A percentile compares a stretch with the other conserved stretches of the same genome.
These are phyloP conservation scores for Gobius niger DNA, from an alignment of 2,113 vertebrate genomes.

Conservation along the genomic window DNA sequence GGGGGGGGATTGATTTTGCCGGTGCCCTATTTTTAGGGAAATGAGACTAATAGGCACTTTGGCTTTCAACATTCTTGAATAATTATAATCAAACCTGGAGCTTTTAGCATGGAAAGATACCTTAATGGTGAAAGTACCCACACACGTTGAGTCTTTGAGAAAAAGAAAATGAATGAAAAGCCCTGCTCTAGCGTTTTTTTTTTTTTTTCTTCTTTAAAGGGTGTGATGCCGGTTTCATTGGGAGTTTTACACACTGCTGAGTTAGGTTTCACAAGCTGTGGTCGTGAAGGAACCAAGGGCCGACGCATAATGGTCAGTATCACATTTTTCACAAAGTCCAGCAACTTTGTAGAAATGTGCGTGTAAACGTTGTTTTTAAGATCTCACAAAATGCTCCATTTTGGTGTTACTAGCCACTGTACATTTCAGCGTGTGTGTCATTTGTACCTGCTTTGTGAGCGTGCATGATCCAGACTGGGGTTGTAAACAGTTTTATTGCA, in stretches of 20 bases:
- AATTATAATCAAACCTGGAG: neutral
- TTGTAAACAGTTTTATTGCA: no score
- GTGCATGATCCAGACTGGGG: no score
- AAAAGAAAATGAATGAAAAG: neutral
- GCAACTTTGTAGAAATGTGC: constrained; percentile 11
- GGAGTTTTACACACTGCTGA: constrained; percentile 57
- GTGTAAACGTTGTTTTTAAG: neutral
- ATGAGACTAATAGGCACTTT: constrained; percentile 12
- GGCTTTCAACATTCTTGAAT: neutral
- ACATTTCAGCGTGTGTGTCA: no score
- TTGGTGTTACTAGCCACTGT: no score
- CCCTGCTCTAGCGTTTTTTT: neutral
- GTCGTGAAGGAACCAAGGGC: constrained; percentile 31
- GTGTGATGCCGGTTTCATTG: constrained; percentile 41
- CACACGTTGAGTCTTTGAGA: neutral
- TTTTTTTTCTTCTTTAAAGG: constrained; percentile 1
- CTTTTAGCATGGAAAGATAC: neutral
- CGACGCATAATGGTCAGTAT: constrained; percentile 16
- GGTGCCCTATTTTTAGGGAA: constrained; percentile 23
- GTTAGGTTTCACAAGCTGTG: constrained; percentile 52
- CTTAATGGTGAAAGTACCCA: neutral
- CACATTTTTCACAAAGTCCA: constrained; percentile 29
- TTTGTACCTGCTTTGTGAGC: no score
- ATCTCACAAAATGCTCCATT: no score
- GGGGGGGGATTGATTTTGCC: constrained; percentile 37